These are phyloP conservation scores for Mythimna impura DNA, from an alignment of 2,888 invertebrate genomes.

Conservation along the genomic window DNA sequence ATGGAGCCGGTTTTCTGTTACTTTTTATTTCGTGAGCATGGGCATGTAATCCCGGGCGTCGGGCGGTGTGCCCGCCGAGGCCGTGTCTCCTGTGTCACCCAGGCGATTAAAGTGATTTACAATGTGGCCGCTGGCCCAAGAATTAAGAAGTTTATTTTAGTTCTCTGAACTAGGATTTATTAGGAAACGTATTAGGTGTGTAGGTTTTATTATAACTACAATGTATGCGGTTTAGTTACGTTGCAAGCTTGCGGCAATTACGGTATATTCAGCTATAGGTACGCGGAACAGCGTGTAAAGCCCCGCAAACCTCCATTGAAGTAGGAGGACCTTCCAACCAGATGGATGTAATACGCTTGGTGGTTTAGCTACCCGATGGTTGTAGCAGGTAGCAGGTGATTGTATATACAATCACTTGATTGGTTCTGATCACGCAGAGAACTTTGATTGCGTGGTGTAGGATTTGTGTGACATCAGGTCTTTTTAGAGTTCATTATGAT, in stretches of 20 bases:
- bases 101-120: slow-evolving; percentile 75
- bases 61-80: slow-evolving; percentile 61
- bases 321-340: no score
- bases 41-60: slow-evolving; percentile 61
- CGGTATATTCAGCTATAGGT: not conserved
- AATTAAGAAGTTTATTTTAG: slow-evolving; percentile 64
- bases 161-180: slow-evolving; percentile 59
- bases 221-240: slow-evolving; percentile 11
- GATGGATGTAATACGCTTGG: no score
- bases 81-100: slow-evolving; percentile 66
- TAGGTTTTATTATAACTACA: slow-evolving; percentile 30
- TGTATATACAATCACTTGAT: no score
- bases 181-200: slow-evolving; percentile 27
- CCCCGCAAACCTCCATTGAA: no score
- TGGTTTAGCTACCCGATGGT: no score
- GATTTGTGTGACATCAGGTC: not conserved
- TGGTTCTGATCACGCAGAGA: no score
- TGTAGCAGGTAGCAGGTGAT: no score
- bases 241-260: not conserved
- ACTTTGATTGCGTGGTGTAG: not conserved
- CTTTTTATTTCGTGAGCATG: slow-evolving; percentile 34
- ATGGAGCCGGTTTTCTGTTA: slow-evolving; percentile 1
- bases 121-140: slow-evolving; percentile 64
- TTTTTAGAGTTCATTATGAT: no score
- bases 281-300: no score